Base-by-base conservation (phyloP, 2,797 vertebrate species). In the Synanceia verrucosa region DNA sequence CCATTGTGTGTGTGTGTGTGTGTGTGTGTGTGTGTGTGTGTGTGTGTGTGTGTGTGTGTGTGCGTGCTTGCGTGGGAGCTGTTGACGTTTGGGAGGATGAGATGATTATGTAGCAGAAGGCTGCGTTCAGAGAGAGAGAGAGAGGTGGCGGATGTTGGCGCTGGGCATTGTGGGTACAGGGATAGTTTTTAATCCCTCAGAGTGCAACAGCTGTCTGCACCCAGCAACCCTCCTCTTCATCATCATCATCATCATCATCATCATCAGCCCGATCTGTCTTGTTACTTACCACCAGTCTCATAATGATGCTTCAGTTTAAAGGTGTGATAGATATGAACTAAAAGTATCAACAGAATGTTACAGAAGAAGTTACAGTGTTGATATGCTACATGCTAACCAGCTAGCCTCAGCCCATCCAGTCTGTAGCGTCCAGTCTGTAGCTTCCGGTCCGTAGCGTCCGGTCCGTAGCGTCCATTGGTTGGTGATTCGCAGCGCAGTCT, bases 131-230 rank as follows among this genome's bases (percentile, higher is more conserved):
- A 21, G 75, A 64, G 73, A 21, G 75, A 64, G 73, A 63, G 46
- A 53, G 67, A 84, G 68, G 75, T 70, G 64, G 74, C 18, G 73
- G 65, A 80, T 69, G 73, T 52, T 77, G 84, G 48, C 78, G 70
- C 81, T 73, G 56, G 56, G 86, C 78, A 86, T 90, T 90, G 65
- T 88, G 66, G 82, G 83, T 79, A 41, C 37, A 65, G 58, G 52
- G 63, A 82, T 76, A 14, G 58, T 64, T 85, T 85, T 88, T 91
- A 91, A 91, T 90, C 88, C 71, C 59, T 67, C 52, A 48, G 57
- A 84, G 79, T 69, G 67, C 73, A 88, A 83, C 84, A 88, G 84
- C 85, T 88, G 86, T 79, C 48, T 76, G 33, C 24, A 16, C 57
- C 31, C 73, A 78, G 48, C 57, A 46, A 28, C 53, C 37, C 46